Evolutionary conservation across 2,797 vertebrate genomes (phyloP).

Genomic region (Notamacropus eugenii): DNA sequence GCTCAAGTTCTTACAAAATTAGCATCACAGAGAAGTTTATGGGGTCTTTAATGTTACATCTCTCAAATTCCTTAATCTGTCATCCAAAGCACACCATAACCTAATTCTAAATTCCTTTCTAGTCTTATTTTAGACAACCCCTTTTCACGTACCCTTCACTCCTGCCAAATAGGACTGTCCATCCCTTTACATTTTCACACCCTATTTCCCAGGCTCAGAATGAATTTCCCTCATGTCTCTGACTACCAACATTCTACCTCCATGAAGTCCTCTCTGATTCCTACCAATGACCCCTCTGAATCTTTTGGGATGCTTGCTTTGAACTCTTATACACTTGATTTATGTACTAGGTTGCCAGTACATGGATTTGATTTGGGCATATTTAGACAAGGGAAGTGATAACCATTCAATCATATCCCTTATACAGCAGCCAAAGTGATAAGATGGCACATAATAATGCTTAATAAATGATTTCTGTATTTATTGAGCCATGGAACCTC

Average conservation of each 20-base stretch:
- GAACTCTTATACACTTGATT: not conserved
- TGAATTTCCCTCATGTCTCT: not conserved
- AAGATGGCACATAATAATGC: not conserved
- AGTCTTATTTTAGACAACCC: not conserved
- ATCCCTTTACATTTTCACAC: not conserved
- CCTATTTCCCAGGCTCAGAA: not conserved
- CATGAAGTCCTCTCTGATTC: not conserved
- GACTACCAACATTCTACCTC: not conserved
- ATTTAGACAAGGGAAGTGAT: not conserved
- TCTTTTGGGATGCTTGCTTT: not conserved
- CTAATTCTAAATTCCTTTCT: not conserved
- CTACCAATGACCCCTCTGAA: not conserved
- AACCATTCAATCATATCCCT: not conserved
- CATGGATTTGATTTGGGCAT: not conserved
- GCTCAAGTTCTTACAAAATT: not conserved
- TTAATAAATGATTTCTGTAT: not conserved
- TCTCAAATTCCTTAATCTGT: not conserved
- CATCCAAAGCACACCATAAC: not conserved
- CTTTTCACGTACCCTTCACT: not conserved
- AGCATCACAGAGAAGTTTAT: not conserved
- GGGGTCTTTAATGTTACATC: not conserved
- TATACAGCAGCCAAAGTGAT: not conserved
- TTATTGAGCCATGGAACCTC: not conserved
- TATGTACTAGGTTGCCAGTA: not conserved
- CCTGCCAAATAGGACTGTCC: not conserved